These are phyloP conservation scores for Lates japonicus DNA, from an alignment of 2,797 vertebrate species.

Conservation along the genomic window DNA sequence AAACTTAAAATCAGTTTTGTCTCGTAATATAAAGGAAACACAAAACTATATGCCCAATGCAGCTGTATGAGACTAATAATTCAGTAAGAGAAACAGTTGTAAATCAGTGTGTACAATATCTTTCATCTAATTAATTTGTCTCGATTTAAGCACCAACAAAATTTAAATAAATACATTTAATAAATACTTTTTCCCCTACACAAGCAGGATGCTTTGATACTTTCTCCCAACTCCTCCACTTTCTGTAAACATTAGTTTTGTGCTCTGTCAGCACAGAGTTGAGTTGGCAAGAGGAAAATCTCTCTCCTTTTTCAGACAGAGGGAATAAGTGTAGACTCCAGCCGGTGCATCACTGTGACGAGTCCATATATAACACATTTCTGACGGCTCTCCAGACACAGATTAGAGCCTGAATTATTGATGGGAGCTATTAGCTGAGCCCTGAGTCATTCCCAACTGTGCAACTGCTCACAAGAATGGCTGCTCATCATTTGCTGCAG, in stretches of 20 bases:
- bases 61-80: not conserved
- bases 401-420: conserved; percentile 83
- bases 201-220: not conserved
- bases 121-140: not conserved
- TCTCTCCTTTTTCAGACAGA: not conserved
- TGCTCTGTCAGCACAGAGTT: conserved; percentile 25
- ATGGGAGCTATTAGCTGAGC: conserved; percentile 73
- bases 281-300: conserved; percentile 1
- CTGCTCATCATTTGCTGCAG: conserved; percentile 14
- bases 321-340: conserved; percentile 10
- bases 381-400: conserved; percentile 66
- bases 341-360: conserved; percentile 36
- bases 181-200: not conserved
- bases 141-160: not conserved
- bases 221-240: not conserved
- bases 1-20: too few relatives aligned
- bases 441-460: conserved; percentile 53
- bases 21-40: not conserved
- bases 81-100: not conserved
- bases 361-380: conserved; percentile 48
- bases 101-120: not conserved
- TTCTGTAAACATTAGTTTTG: conserved; percentile 32
- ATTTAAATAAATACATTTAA: not conserved
- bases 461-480: conserved; percentile 4
- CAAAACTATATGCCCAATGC: not conserved